Evolutionary conservation across 2,797 vertebrate genomes (phyloP), one percentile per base, ranked within the genome.

Genomic region (Sphenodon punctatus): DNA sequence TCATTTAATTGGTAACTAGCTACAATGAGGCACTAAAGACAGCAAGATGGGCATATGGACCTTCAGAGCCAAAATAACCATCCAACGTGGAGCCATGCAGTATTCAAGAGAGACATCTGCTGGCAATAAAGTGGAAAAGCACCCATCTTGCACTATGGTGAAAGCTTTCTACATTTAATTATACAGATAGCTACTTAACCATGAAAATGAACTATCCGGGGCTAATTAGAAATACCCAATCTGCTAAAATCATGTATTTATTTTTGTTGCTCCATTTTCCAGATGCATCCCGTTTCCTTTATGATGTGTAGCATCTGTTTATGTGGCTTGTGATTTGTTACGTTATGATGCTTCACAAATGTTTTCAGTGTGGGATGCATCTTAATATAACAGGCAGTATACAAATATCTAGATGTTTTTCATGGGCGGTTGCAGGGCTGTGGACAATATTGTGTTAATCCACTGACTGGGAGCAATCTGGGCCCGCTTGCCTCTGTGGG

Each of bases 61-160:
- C 39, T 5, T 39, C 75, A 67, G 13, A 51, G 32, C 30, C 7
- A 7, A 46, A 53, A 6, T 10, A 7, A n/a, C n/a, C n/a, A 30
- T 4, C 71, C 14, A 2, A 3, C 3, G 36, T 6, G 60, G 30
- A 0, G 12, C 59, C 10, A 25, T 69, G 49, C 32, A 1, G 25
- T 23, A 76, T 89, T 48, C 87, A 89, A 87, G 78, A 86, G 88
- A 80, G 89, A 87, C 93, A 89, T 69, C 93, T 94, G 75, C 86
- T 75, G 91, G 86, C 75, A 86, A 10, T 2, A 32, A 63, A 22
- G 17, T 34, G 46, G 39, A 55, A 85, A 19, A 53, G 51, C 77
- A 32, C 60, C 5, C 1, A n/a, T 11, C 64, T 4, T 4, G 14
- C 73, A 12, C 51, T 34, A 10, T 2, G 51, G 3, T 0, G 30